Base-by-base conservation (phyloP, 2,888 invertebrate species). In the Leucozona laternaria region DNA sequence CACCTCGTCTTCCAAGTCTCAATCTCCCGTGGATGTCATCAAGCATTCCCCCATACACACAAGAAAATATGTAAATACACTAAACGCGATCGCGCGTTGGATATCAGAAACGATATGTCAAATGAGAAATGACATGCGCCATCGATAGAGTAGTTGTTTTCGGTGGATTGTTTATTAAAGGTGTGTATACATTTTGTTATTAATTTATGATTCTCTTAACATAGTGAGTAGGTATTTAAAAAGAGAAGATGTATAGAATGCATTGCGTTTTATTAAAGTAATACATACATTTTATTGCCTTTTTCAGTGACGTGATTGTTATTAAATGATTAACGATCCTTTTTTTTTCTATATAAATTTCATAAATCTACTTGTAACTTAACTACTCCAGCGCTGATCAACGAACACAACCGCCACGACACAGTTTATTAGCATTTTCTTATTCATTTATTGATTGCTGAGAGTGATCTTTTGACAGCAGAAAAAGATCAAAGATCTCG, bases 401-500 rank as follows among this genome's bases (percentile, higher is more conserved):
- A 45, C 45, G 22, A 22, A 17, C 64, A 64, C 60, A 28, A 28
- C 43, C 45, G 50, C 48, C 48, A 48, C 77, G 58, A 72, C 58
- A 72, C 53, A 78, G 55, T 79, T 78, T 75, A 79, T 79, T 70
- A 79, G 58, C 68, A 50, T 53, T 64, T 82, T 88, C 78, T 68
- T 70, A 76, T 71, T 83, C 76, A 73, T 66, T 64, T 84, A 71
- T 79, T 77, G 80, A 66, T 78, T 79, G 73, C 55, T 43, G 66
- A 76, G 58, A 45, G 50, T 90, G 90, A 91, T 90, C 90, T 89
- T 89, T 90, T 91, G 91, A 90, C 90, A 90, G 89, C 88, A 88
- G 64, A 64, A 25, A 87, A 88, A 89, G 90, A 91, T 90, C 90
- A 90, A 90, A 91, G 91, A 91, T 90, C 91, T 90, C 89, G 88